Evolutionary conservation across 2,113 vertebrate genomes (phyloP), one percentile per base, ranked within the genome.

Genomic region (Scalopus aquaticus): DNA sequence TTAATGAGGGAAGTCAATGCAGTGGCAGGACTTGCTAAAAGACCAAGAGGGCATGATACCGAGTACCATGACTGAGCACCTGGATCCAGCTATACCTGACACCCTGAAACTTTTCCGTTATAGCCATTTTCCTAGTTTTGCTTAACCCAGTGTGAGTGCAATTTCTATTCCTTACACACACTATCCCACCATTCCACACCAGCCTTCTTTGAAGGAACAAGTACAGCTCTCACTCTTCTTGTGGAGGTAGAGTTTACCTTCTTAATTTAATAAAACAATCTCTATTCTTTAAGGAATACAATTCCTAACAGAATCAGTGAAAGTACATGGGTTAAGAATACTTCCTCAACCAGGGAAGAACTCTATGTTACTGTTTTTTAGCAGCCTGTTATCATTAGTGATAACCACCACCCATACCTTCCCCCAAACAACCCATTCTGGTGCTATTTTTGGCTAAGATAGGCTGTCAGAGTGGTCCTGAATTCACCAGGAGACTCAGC

Each of bases 291-390:
- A 78, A 90, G 37, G 67, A 77, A 24, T 72, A 78, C 2, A 54
- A 67, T 93, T 91, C 67, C 54, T 88, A 90, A 73, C 26, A 88
- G 78, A 79, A 93, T 54, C 24, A 88, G 42, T 51, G 42, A 35
- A 83, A 70, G 35, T 11, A 46, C 24, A 4, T 56, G 44, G 86
- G 10, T 87, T 56, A 69, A 56, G 65, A 46, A 73, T 64, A 8
- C 32, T 44, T 84, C 44, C 65, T 49, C 7, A 15, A 44, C 2
- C 58, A 85, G 19, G 13, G 37, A 79, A 76, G 37, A 81, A 67
- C 30, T 73, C 46, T 24, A 44, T 49, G n/a, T 85, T 78, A n/a
- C 32, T 44, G 78, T 19, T 56, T 56, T 56, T 56, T 56, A 56
- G 54, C 54, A 56, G 0, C 3, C 28, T 81, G 88, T 79, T 60